Evolutionary conservation across 1,140 invertebrate genomes (phyloP), one percentile per base, ranked within the genome.

Genomic region (Delia radicum): DNA sequence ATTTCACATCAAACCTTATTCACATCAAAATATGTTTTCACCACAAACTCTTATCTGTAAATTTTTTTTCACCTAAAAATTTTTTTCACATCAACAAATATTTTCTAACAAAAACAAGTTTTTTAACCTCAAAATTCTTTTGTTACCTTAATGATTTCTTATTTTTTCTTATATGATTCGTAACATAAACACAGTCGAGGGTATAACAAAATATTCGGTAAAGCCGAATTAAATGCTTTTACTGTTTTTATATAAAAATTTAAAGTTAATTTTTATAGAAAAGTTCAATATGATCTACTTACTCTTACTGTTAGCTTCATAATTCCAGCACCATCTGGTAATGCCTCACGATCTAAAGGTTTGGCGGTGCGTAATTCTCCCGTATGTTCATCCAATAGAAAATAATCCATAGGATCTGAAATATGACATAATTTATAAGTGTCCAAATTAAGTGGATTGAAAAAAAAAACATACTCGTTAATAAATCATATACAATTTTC

Each of bases 331-430:
- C 93, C 91, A 82, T 94, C 92, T 15, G 90, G 89, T 27, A 96
- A 84, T 12, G 93, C 91, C 87, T 96, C 95, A 77, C 93, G 90
- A 85, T 97, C 94, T 62, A 97, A 81, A 0, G 93, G 94, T 79
- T 93, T 93, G 0, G 94, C 94, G 0, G 94, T 96, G 78, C 91
- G 90, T 46, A 97, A 82, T 83, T 96, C 93, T 8, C 95, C 95
- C 10, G 90, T 92, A 24, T 90, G 88, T 27, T 91, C 87, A 86
- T 97, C 93, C 78, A 97, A 81, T 10, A 93, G 87, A 83, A 97
- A 97, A 82, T 94, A 96, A 81, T 96, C 94, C 81, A 93, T 91
- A 4, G 94, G 94, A 90, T 96, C 94, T 96, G 79, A 33, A n/a
- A 33, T n/a, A 55, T 7, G 28, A 67, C 0, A 18, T 10, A 10